These are phyloP conservation scores for Nematolebias whitei DNA, from an alignment of 2,113 vertebrate species.

Conservation along the genomic window DNA sequence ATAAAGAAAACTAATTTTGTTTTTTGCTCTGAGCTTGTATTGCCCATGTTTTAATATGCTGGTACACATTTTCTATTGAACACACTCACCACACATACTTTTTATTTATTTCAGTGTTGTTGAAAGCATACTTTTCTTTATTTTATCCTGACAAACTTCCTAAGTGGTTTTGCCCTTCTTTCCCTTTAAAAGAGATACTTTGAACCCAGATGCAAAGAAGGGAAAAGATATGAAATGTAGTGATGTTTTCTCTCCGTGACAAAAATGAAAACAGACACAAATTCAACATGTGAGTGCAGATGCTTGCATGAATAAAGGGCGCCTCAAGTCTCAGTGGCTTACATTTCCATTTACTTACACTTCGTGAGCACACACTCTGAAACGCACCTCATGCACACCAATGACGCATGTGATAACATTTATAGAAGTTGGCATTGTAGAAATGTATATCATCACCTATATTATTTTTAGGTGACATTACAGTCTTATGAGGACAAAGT, in stretches of 20 bases:
- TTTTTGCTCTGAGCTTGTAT: too few relatives aligned
- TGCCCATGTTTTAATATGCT: background rate
- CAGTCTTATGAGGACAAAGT: background rate
- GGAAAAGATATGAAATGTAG: background rate
- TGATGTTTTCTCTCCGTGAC: background rate
- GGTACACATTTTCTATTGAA: background rate
- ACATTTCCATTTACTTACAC: conserved; percentile 16
- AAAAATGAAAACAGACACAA: conserved; percentile 4
- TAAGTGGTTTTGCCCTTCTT: background rate
- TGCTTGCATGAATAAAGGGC: background rate
- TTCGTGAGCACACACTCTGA: background rate
- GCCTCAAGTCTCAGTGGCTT: background rate
- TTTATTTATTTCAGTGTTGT: too few relatives aligned
- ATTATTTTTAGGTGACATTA: background rate
- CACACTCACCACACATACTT: background rate
- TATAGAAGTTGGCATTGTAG: background rate
- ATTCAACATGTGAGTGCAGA: background rate
- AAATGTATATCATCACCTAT: background rate
- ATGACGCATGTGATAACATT: background rate
- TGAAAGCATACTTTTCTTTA: background rate
- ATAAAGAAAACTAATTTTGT: too few relatives aligned
- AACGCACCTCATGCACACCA: background rate
- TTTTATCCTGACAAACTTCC: background rate
- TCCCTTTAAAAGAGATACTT: background rate
- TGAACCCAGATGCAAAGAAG: background rate